phyloP scores from a whole-genome alignment of 2,113 vertebrate species.

The Pyrgilauda ruficollis region DNA sequence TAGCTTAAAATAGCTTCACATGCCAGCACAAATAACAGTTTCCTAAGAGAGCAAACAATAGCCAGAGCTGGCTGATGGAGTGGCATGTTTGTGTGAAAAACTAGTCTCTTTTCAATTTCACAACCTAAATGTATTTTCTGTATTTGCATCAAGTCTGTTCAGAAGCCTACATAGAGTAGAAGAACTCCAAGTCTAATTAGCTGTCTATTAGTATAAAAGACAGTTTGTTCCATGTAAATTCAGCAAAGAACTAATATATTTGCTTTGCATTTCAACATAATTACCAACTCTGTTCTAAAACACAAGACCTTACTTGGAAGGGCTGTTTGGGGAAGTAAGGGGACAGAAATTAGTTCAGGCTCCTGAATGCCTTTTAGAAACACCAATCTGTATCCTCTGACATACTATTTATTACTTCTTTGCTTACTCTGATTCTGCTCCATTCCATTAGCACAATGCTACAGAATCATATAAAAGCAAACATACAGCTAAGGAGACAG shows the following conservation, averaged over 20 bases:
- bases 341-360: neutral
- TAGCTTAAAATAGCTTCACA: conserved; percentile 53
- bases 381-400: neutral
- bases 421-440: neutral
- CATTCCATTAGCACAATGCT: neutral
- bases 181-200: neutral
- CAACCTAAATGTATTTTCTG: neutral
- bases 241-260: neutral
- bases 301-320: neutral
- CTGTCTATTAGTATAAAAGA: neutral
- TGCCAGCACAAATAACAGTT: conserved; percentile 41
- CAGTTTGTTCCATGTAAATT: conserved; percentile 22
- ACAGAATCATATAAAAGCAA: neutral
- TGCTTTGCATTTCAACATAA: neutral
- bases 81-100: neutral
- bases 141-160: neutral
- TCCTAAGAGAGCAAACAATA: conserved; percentile 49
- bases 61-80: neutral
- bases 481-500: neutral
- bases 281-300: neutral
- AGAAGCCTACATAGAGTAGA: neutral
- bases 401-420: neutral
- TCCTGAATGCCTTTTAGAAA: neutral
- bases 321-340: neutral
- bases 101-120: neutral